Percentiles rank a stretch among this genome's conserved stretches.
Evolutionary conservation across 2,888 invertebrate genomes (phyloP).

Genomic region (Cryptocephalus primarius): DNA sequence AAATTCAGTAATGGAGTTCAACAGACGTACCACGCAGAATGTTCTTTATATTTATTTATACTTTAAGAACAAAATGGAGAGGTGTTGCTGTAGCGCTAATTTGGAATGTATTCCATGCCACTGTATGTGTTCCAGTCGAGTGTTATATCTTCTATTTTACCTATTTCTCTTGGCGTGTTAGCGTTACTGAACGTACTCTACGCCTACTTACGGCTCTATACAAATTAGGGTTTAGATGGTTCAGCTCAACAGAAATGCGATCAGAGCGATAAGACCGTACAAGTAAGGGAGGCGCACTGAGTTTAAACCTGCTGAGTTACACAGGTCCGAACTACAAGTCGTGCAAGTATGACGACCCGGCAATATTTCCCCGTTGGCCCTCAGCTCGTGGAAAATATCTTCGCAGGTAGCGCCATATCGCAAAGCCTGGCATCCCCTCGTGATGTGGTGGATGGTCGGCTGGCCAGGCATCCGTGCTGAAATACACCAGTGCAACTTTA

Average conservation of each 20-base stretch:
- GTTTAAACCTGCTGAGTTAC: slow-evolving; percentile 15
- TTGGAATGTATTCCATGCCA: too few relatives aligned
- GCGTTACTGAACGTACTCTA: too few relatives aligned
- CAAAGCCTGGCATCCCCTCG: slow-evolving; percentile 26
- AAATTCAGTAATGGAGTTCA: too few relatives aligned
- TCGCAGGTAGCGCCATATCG: slow-evolving; percentile 26
- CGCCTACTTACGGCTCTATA: too few relatives aligned
- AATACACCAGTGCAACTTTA: too few relatives aligned
- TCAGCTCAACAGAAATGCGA: neutral
- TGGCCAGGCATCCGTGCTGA: slow-evolving; percentile 19
- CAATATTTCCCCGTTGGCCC: slow-evolving; percentile 18
- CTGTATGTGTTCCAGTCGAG: too few relatives aligned
- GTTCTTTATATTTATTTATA: too few relatives aligned
- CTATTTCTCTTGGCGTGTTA: too few relatives aligned
- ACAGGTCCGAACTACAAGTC: slow-evolving; percentile 25
- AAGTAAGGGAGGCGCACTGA: slow-evolving; percentile 1
- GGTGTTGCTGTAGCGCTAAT: too few relatives aligned
- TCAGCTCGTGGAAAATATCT: slow-evolving; percentile 25
- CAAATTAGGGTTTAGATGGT: neutral
- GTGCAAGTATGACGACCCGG: slow-evolving; percentile 27
- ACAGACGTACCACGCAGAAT: too few relatives aligned
- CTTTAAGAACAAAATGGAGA: too few relatives aligned
- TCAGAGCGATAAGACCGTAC: neutral
- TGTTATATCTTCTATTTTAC: too few relatives aligned
- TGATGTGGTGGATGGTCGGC: slow-evolving; percentile 18